Conservation (phyloP, 1,140 invertebrate genomes). For the Megalopta genalis region DNA sequence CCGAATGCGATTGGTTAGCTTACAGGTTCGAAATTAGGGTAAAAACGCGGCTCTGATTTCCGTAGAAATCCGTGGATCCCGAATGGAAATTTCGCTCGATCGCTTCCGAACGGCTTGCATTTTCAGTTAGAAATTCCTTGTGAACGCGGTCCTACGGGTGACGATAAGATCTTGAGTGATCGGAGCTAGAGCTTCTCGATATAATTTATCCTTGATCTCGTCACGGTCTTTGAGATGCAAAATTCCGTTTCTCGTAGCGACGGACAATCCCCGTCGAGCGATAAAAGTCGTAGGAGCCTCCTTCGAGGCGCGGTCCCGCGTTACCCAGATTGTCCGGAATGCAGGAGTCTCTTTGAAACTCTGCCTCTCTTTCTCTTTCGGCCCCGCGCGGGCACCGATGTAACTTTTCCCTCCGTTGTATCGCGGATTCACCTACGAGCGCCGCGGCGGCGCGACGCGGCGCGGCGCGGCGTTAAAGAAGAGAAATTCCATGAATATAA, state of each 20-base stretch:
- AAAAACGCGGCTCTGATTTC: too few relatives aligned
- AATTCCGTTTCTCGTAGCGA: neutral
- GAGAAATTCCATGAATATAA: constrained; percentile 4
- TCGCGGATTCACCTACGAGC: neutral
- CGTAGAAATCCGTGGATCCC: too few relatives aligned
- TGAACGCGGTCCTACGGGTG: too few relatives aligned
- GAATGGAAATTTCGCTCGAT: too few relatives aligned
- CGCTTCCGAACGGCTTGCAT: too few relatives aligned
- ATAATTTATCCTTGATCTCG: constrained; percentile 1
- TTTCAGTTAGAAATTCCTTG: too few relatives aligned
- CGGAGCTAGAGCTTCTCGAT: neutral
- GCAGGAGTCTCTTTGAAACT: constrained; percentile 3
- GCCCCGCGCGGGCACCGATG: neutral
- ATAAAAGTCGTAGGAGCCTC: neutral
- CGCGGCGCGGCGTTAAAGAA: neutral
- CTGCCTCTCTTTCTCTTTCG: neutral
- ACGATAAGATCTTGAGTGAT: neutral
- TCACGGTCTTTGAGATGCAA: constrained; percentile 4
- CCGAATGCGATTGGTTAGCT: too few relatives aligned
- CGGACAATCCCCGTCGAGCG: neutral
- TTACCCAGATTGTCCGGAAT: neutral
- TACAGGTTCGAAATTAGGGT: too few relatives aligned
- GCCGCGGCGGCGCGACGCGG: neutral
- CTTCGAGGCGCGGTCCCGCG: neutral
- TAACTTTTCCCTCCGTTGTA: neutral